Base-by-base conservation (phyloP, 2,888 invertebrate species). In the Augiades crinisus region DNA sequence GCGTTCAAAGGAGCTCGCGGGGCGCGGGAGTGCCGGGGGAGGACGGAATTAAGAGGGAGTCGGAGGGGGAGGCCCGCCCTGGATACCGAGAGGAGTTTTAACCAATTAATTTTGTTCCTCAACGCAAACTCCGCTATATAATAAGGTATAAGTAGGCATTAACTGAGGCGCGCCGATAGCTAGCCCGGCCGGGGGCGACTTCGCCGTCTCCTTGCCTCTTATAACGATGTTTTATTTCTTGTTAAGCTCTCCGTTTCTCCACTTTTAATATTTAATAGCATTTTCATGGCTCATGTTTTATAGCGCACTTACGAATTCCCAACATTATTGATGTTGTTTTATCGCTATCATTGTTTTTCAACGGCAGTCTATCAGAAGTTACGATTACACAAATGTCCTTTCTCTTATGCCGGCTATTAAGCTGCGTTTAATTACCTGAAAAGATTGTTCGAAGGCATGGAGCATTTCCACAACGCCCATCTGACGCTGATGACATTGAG, bases 21-120 rank as follows among this genome's bases (percentile, higher is more conserved):
- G 81, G 75, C 59, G 63, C 64, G 67, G 65, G 73, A 56, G 56
- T 64, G 68, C 71, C 68, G 75, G 75, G 75, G 72, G 70, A 68
- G 72, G 71, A 62, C 70, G 81, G 86, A 81, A 85, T 86, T 81
- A 85, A 84, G 86, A 78, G 84, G 84, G 86, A 74, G 84, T 67
- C 66, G 45, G 45, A 53, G 78, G 80, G 74, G 77, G 75, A 60
- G 69, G 78, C 77, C 83, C 83, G 81, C 88, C 88, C 82, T 86
- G 89, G 90, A 90, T 89, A 89, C 90, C 81, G 88, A 90, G 90
- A 90, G 90, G 90, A 90, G 90, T 90, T 90, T 90, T 90, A 90
- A 90, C 90, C 90, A 90, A 90, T 90, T 90, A 90, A 90, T 90
- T 90, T 90, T 90, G 90, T 90, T 90, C 90, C 90, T 90, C 90